Base-by-base conservation (phyloP, 2,113 vertebrate species). In the Galeopterus variegatus region DNA sequence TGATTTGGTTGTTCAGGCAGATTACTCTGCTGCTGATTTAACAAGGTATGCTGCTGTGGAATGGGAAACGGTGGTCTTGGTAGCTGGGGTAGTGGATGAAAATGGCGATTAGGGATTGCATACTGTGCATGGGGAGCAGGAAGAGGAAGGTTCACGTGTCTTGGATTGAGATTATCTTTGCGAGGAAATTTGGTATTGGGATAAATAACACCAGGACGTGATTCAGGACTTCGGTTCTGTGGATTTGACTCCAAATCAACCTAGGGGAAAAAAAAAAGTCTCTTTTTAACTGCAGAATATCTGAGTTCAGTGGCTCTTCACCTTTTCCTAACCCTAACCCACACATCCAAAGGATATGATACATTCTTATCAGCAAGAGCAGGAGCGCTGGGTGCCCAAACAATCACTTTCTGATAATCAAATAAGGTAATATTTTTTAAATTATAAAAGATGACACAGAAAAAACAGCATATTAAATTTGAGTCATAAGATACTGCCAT, bases 131-230 rank as follows among this genome's bases (percentile, higher is more conserved):
- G 99, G 50, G 99, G 99, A 0, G 99, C 99, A 26, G 99, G 99
- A 75, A 99, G 98, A 94, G 99, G 99, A 58, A 99, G 99, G 97
- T 99, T 99, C 94, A 99, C 98, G 88, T 99, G 98, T 98, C 99
- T 99, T 96, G 99, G 99, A 96, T 98, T 98, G 69, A 99, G 98
- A 93, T 98, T 99, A 96, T 99, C 99, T 98, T 99, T 99, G 96
- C 99, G 99, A 56, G 99, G 99, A 96, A 99, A 99, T 97, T 99
- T 98, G 70, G 99, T 95, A 23, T 98, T 99, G 31, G 99, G 98
- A 97, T 99, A 99, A 94, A 98, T 98, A 50, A 99, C 72, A 21
- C 98, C 87, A 28, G 99, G 98, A 84, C 99, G 99, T 0, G 99
- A 98, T 95, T 99, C 99, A 0, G 99, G 99, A 98, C 99, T 99